Conservation (phyloP, 2,797 vertebrate species). For the Protosalanx chinensis region DNA sequence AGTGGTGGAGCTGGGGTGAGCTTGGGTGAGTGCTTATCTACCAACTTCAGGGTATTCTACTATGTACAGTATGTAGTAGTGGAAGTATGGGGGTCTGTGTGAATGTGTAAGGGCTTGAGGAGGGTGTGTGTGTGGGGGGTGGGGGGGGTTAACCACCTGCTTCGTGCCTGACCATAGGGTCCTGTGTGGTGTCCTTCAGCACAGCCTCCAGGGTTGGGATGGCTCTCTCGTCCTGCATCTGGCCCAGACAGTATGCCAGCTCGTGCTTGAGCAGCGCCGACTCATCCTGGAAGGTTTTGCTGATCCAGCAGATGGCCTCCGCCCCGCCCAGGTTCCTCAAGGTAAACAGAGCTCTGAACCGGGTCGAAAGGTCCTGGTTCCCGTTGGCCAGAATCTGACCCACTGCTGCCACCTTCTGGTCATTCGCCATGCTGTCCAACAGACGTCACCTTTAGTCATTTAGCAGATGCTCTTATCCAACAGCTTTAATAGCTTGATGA, state of each 20-base stretch:
- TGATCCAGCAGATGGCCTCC: conserved; percentile 84
- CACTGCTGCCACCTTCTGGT: conserved; percentile 70
- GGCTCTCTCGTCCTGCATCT: conserved; percentile 85
- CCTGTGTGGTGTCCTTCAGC: conserved; percentile 79
- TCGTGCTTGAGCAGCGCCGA: conserved; percentile 93
- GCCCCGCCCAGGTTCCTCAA: conserved; percentile 84
- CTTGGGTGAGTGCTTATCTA: not conserved
- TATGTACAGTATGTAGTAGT: not conserved
- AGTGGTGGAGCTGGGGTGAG: not conserved
- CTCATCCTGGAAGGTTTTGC: conserved; percentile 79
- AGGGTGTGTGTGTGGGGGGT: too few relatives aligned
- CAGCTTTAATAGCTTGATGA: too few relatives aligned
- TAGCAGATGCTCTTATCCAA: too few relatives aligned
- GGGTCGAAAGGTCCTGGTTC: conserved; percentile 68
- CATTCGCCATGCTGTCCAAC: conserved; percentile 68
- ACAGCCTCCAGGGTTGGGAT: conserved; percentile 77
- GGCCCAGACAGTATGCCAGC: conserved; percentile 92
- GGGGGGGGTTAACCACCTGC: conserved; percentile 72
- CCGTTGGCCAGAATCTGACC: conserved; percentile 77
- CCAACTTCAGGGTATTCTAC: too few relatives aligned
- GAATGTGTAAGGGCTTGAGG: not conserved
- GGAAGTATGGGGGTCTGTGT: not conserved
- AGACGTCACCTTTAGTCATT: not conserved
- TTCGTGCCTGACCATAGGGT: conserved; percentile 73
- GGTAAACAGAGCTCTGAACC: conserved; percentile 93